These are phyloP conservation scores for Cheilosia pagana DNA, from an alignment of 2,888 invertebrate species.

Conservation along the genomic window DNA sequence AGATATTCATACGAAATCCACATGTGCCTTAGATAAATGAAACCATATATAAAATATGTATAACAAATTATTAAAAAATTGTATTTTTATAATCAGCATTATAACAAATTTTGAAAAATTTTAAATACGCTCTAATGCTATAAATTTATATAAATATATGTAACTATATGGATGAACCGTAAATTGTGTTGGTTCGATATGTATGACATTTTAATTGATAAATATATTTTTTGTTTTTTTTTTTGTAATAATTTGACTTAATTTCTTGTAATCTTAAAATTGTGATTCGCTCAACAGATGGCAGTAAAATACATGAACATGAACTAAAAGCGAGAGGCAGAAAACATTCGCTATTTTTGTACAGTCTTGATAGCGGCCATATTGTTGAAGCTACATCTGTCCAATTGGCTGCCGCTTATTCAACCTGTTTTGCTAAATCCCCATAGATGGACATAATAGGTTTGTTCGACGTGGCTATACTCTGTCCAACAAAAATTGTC, in stretches of 20 bases:
- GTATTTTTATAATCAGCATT: conserved; percentile 62
- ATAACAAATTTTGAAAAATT: conserved; percentile 27
- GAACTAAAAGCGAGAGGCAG: no score
- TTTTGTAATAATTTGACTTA: conserved; percentile 17
- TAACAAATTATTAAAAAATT: conserved; percentile 51
- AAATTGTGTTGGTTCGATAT: conserved; percentile 56
- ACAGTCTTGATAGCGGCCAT: no score
- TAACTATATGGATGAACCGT: conserved; percentile 36
- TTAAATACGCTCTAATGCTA: conserved; percentile 14
- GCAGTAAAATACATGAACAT: no score
- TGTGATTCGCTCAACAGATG: no score
- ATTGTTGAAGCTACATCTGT: no score
- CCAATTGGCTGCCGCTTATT: no score
- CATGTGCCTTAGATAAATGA: conserved; percentile 72
- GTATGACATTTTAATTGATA: conserved; percentile 58
- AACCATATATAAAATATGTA: conserved; percentile 33
- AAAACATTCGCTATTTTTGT: no score
- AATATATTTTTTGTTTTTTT: conserved; percentile 45
- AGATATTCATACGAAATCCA: conserved; percentile 55
- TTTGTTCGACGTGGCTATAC: no score
- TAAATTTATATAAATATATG: conserved; percentile 30
- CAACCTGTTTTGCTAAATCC: no score
- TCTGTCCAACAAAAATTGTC: no score
- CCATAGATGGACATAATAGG: no score
- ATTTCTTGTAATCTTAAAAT: not conserved